Percentiles rank a stretch among this genome's conserved stretches.
These are phyloP conservation scores for Tenthredo scrophulariae DNA, from an alignment of 2,888 invertebrate genomes.

Conservation along the genomic window DNA sequence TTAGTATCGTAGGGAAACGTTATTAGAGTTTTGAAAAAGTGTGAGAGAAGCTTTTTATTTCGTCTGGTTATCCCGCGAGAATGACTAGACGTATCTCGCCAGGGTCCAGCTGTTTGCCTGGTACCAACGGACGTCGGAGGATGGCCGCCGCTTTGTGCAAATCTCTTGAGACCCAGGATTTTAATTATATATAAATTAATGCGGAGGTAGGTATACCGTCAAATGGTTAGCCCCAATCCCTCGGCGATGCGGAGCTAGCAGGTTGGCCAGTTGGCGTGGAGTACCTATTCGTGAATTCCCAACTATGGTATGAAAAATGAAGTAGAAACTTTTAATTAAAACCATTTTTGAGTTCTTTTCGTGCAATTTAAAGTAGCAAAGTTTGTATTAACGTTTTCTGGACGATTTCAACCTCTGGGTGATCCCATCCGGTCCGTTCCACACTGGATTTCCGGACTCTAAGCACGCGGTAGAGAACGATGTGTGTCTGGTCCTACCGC, in stretches of 20 bases:
- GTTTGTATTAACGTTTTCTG: neutral
- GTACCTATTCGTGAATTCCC: neutral
- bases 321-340: neutral
- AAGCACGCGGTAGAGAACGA: neutral
- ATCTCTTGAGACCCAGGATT: slow-evolving; percentile 35
- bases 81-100: neutral
- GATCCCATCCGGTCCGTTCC: neutral
- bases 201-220: neutral
- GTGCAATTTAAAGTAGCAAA: neutral
- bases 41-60: neutral
- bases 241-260: neutral
- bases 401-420: neutral
- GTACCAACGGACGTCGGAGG: slow-evolving; percentile 68
- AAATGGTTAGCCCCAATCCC: neutral
- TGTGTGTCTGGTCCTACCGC: neutral
- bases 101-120: slow-evolving; percentile 65
- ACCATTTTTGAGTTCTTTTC: neutral
- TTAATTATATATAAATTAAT: slow-evolving; percentile 42
- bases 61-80: neutral
- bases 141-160: slow-evolving; percentile 65
- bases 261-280: neutral
- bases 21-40: neutral
- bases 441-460: neutral
- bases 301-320: neutral
- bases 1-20: neutral